A percentile compares a stretch with the other conserved stretches of the same genome.
phyloP scores from a whole-genome alignment of 2,888 invertebrate species.

The Phlogophora meticulosa region DNA sequence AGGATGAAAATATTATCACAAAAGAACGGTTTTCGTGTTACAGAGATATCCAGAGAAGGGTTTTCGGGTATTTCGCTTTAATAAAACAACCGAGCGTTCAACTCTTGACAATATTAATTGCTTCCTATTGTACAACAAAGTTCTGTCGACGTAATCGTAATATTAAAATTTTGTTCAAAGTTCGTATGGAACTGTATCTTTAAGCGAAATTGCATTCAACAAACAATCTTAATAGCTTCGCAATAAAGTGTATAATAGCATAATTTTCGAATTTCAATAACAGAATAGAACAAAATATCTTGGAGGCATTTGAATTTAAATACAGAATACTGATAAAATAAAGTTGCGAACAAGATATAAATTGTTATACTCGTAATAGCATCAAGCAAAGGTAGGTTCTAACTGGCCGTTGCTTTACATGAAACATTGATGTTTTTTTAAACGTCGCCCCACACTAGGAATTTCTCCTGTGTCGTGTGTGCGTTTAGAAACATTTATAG shows the following conservation, averaged over 20 bases:
- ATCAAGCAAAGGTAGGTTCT: background rate
- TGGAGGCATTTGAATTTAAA: constrained; percentile 24
- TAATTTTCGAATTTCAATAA: background rate
- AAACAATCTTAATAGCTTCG: background rate
- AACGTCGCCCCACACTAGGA: too few relatives aligned
- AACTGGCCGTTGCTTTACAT: background rate
- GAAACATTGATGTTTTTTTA: too few relatives aligned
- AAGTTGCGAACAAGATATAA: constrained; percentile 3
- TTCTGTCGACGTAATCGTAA: constrained; percentile 44
- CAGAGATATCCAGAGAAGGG: constrained; percentile 19
- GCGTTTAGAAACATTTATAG: too few relatives aligned
- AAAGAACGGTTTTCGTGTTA: constrained; percentile 30
- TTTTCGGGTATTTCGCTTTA: constrained; percentile 35
- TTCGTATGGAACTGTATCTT: constrained; percentile 16
- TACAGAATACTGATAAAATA: constrained; percentile 8
- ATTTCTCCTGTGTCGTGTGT: too few relatives aligned
- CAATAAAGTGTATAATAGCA: constrained; percentile 16
- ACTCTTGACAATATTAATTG: constrained; percentile 64
- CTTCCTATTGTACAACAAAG: constrained; percentile 58
- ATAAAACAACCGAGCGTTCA: constrained; percentile 53
- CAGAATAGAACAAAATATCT: constrained; percentile 4
- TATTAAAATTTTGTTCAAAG: constrained; percentile 45
- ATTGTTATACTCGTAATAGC: background rate
- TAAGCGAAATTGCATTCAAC: constrained; percentile 11
- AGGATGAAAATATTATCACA: constrained; percentile 35